Evolutionary conservation across 2,113 vertebrate species (phyloP), one percentile per base, ranked within the genome.

Genomic region (Scytalopus superciliaris): DNA sequence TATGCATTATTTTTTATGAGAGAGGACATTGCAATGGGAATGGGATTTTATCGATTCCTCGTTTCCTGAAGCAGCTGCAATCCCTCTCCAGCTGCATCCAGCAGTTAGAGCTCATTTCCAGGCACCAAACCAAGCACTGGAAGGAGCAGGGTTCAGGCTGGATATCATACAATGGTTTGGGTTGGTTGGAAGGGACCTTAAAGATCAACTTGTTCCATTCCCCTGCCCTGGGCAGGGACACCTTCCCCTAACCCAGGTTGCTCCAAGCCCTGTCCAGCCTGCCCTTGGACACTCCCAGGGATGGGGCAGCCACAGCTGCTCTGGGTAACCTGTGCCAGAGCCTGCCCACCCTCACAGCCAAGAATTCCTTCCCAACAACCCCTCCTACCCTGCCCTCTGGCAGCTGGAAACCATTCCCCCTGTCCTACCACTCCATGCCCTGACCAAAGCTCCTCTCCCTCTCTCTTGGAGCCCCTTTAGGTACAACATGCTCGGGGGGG

Each of bases 211-310:
- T 19, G 19, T 67, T 24, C 33, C 60, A 37, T 12, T 12, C 4
- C 17, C 7, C 23, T 74, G 37, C 39, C 2, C 0, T n/a, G 53
- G 6, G 10, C 45, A 82, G 28, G 60, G 5, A 68, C 62, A 55
- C 1, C 7, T 69, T 19, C 30, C 78, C 69, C 25, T 3, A 3
- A 0, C 5, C 23, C 16, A 60, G 57, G 30, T 0, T 35, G 47
- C n/a, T 79, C 47, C 64, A 39, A 62, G 3, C 37, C 22, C 31
- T 0, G 0, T 28, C 52, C 60, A 75, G 0, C 45, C 77, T 4
- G 12, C 28, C 33, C 62, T n/a, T 24, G 69, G 10, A 8, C 62
- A 40, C 33, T 25, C 0, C 53, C 78, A 89, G 78, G 55, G 62
- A 14, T 8, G 52, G 16, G 33, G 44, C 37, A 81, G 28, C 44